These are phyloP conservation scores for Papilio aristodemus DNA, from an alignment of 1,140 invertebrate species.

Conservation along the genomic window DNA sequence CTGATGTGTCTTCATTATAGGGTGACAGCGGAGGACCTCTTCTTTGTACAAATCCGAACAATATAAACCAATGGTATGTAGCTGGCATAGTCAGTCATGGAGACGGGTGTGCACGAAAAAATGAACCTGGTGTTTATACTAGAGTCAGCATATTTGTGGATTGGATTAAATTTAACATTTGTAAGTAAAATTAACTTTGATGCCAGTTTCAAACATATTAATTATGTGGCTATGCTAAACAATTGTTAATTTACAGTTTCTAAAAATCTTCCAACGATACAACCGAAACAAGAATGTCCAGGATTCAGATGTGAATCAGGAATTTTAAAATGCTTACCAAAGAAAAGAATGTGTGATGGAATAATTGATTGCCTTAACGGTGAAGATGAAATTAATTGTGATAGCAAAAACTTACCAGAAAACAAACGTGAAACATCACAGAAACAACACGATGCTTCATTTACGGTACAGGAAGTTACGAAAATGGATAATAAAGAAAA, in stretches of 20 bases:
- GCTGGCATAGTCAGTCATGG: conserved; percentile 91
- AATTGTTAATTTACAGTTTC: conserved; percentile 68
- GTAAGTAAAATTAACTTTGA: conserved; percentile 51
- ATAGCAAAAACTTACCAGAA: conserved; percentile 40
- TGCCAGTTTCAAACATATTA: not conserved
- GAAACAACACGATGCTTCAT: not conserved
- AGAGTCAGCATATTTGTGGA: conserved; percentile 85
- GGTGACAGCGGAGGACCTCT: conserved; percentile 91
- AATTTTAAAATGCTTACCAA: conserved; percentile 84
- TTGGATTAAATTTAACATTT: conserved; percentile 85
- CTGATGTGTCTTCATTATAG: conserved; percentile 54
- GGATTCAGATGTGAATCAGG: conserved; percentile 85
- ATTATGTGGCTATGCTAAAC: not conserved
- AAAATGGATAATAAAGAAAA: conserved; percentile 3
- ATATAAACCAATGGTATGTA: conserved; percentile 85
- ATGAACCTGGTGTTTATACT: conserved; percentile 91
- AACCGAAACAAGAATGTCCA: conserved; percentile 84
- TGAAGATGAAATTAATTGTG: conserved; percentile 88
- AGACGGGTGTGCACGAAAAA: conserved; percentile 87
- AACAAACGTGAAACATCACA: conserved; percentile 9
- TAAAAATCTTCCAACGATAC: conserved; percentile 66
- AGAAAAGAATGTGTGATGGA: conserved; percentile 84
- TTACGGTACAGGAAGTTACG: not conserved
- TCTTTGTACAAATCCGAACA: conserved; percentile 84
- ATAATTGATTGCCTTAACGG: conserved; percentile 87